Base-by-base conservation (phyloP, 2,888 invertebrate genomes). In the Aspidiotus rigidus region DNA sequence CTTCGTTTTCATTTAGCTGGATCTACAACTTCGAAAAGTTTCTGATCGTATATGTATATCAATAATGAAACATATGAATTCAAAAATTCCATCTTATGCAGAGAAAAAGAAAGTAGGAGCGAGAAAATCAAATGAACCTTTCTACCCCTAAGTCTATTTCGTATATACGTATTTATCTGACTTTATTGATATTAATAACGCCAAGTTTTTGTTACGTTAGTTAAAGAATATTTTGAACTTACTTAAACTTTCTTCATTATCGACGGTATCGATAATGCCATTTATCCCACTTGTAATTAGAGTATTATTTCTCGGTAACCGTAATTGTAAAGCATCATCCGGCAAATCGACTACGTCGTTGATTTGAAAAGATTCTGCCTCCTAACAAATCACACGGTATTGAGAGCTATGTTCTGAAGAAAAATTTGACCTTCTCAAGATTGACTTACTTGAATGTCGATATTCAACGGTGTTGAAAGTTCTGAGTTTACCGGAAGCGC, bases 391-490 rank as follows among this genome's bases (percentile, higher is more conserved):
- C 28, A 28, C 28, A 28, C 28, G 5, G 28, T 28, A 28, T 28
- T 28, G 28, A 28, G 28, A 28, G 5, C 28, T 28, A 28, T 28
- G 28, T 28, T 62, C 1, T 62, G 39, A 39, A 2, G 16, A 3
- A 10, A 3, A 42, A n/a, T 17, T n/a, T n/a, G 16, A 41, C 9
- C 41, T 1, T 10, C 40, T 13, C 53, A 49, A 54, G 53, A 17
- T n/a, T 39, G 10, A 40, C 64, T 55, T 64, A 64, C 64, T 39
- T 64, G 39, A n/a, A 64, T 28, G 41, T 64, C 41, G 39, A 64
- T 40, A 55, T 64, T 64, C 7, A 64, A 11, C 40, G 64, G 64
- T 15, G 15, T 39, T 15, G 64, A 64, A 41, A 64, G 41, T 16
- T 64, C 54, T 6, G 64, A 40, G 41, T 64, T 55, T 64, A 55